A percentile compares a stretch with the other conserved stretches of the same genome.
phyloP scores from a whole-genome alignment of 2,113 vertebrate species.

The Psilopogon haemacephalus region DNA sequence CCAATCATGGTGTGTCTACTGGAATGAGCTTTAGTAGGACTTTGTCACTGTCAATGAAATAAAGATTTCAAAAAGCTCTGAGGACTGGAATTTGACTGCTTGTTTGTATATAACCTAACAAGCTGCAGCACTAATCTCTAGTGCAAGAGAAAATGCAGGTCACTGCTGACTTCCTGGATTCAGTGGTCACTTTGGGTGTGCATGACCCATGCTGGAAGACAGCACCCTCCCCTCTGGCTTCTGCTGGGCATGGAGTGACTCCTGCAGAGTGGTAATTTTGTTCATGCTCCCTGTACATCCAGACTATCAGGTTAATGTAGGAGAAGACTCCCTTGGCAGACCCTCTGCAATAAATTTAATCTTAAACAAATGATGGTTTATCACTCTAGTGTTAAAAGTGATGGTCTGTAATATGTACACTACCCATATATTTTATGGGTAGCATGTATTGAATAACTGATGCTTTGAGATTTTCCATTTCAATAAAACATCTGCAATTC shows the following conservation, averaged over 20 bases:
- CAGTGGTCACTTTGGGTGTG: neutral
- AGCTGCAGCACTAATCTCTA: neutral
- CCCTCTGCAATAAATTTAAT: neutral
- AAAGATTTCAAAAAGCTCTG: conserved; percentile 1
- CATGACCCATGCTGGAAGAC: rapidly evolving
- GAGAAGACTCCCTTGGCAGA: neutral
- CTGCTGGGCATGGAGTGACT: neutral
- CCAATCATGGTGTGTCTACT: neutral
- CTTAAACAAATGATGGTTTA: neutral
- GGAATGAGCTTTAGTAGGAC: neutral
- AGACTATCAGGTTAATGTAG: neutral
- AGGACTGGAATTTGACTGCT: neutral
- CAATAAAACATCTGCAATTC: neutral
- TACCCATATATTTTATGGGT: neutral
- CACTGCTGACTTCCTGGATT: neutral
- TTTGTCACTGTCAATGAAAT: neutral
- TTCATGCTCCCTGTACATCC: neutral
- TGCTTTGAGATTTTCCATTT: neutral
- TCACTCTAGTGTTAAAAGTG: neutral
- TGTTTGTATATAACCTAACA: neutral
- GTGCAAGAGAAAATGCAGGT: neutral
- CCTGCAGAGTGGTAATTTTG: neutral
- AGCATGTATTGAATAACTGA: neutral
- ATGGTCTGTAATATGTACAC: neutral
- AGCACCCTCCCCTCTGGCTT: neutral